Percentiles rank a stretch among this genome's conserved stretches.
These are phyloP conservation scores for Anodontia alba DNA, from an alignment of 2,888 invertebrate genomes.

Conservation along the genomic window DNA sequence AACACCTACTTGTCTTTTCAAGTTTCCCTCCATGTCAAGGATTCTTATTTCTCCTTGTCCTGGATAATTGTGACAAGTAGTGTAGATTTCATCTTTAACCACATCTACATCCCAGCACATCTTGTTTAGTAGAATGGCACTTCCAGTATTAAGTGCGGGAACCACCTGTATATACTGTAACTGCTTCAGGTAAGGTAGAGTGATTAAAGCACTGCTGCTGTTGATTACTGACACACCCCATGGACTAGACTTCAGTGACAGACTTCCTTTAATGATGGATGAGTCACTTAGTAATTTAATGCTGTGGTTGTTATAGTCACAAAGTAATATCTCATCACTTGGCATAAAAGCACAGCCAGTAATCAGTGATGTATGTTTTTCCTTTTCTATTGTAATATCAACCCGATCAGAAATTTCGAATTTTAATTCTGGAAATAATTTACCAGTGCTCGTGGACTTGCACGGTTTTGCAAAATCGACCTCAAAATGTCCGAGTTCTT, in stretches of 20 bases:
- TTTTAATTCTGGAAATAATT: neutral
- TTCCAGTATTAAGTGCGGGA: neutral
- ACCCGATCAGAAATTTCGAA: neutral
- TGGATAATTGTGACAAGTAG: neutral
- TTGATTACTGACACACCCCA: too few species aligned
- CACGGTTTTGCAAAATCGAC: neutral
- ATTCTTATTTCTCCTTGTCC: too few species aligned
- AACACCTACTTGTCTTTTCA: neutral
- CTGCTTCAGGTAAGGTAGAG: neutral
- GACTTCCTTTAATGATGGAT: too few species aligned
- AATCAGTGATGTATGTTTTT: neutral
- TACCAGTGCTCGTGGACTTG: neutral
- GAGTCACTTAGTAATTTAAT: too few species aligned
- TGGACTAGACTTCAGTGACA: neutral
- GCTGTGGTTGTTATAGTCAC: neutral
- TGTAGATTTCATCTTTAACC: neutral
- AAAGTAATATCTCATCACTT: neutral
- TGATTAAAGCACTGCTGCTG: too few species aligned
- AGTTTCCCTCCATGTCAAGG: neutral
- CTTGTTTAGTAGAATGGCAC: neutral
- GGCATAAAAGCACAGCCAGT: slow-evolving; percentile 1
- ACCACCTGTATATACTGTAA: neutral
- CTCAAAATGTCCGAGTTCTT: neutral
- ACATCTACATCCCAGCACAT: too few species aligned
- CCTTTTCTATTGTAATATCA: neutral